phyloP scores from a whole-genome alignment of 2,888 invertebrate species.

The Odontomyia ornata region DNA sequence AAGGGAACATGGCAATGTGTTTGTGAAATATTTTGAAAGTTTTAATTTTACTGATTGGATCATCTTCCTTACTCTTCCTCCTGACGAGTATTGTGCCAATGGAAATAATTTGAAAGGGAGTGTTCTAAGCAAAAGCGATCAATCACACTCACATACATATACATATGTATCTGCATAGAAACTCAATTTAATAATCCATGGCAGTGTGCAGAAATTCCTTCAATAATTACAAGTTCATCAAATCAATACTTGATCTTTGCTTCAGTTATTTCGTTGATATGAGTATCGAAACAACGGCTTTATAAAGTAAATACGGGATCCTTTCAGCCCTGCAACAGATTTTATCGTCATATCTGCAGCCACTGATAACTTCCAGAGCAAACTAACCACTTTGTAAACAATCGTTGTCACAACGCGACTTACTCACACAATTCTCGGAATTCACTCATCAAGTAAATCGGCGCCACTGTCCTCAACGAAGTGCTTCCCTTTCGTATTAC shows the following conservation, averaged over 20 bases:
- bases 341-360: too few species aligned
- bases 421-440: conserved; percentile 23
- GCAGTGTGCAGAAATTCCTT: too few species aligned
- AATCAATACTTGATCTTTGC: too few species aligned
- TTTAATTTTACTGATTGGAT: conserved; percentile 47
- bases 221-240: too few species aligned
- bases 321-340: too few species aligned
- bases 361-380: too few species aligned
- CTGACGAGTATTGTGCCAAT: neutral
- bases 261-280: too few species aligned
- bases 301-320: too few species aligned
- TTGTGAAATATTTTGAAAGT: conserved; percentile 50
- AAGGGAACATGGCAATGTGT: conserved; percentile 38
- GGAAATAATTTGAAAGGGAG: neutral
- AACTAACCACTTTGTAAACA: neutral
- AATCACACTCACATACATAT: too few species aligned
- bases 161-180: too few species aligned
- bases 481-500: conserved; percentile 41
- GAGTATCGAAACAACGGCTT: too few species aligned
- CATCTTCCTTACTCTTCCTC: conserved; percentile 48
- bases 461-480: conserved; percentile 46
- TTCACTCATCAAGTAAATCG: neutral
- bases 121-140: neutral
- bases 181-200: too few species aligned
- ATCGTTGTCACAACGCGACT: neutral